Evolutionary conservation across 2,113 vertebrate genomes (phyloP), one percentile per base, ranked within the genome.

Genomic region (Perccottus glenii): DNA sequence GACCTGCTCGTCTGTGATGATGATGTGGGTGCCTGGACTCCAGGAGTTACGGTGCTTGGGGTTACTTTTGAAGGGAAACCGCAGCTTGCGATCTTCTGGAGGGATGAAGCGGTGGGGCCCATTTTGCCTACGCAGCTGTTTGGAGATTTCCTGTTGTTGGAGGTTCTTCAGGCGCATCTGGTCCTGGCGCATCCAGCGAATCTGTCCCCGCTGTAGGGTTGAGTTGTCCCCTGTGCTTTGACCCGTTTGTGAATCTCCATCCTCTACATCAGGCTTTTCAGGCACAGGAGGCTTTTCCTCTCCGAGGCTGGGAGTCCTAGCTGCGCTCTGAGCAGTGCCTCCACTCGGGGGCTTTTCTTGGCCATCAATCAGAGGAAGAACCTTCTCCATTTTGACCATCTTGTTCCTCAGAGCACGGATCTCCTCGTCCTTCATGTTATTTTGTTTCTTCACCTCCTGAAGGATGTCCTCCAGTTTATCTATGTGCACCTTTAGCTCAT

Each of bases 321-420:
- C 66, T 2, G 50, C 11, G n/a, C n/a, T 73, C 5, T 43, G 11
- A 5, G 70, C 33, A 14, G 67, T 58, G 7, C 3, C 56, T 4
- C 4, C 5, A 4, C 0, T 57, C 4, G 62, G 46, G 12, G 78
- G 68, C 58, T 80, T 89, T 32, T 92, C 88, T 63, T 70, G 78
- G 0, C 38, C 69, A 19, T 98, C 96, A 9, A 99, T 96, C 48
- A 98, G 89, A 0, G 98, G 98, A 55, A 99, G 89, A 14, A 99
- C 96, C 83, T 96, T 97, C 76, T 99, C 98, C 98, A 99, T 99
- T 90, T 98, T 98, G 11, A 99, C 86, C 98, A 99, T 98, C 85
- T 99, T 99, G 83, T 96, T 94, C 72, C 97, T 91, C 55, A 99
- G 92, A 43, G 94, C 91, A 43, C 94, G 95, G 75, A 99, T 99